Evolutionary conservation across 2,797 vertebrate genomes (phyloP).

Genomic region (Catamblyrhynchus diadema): DNA sequence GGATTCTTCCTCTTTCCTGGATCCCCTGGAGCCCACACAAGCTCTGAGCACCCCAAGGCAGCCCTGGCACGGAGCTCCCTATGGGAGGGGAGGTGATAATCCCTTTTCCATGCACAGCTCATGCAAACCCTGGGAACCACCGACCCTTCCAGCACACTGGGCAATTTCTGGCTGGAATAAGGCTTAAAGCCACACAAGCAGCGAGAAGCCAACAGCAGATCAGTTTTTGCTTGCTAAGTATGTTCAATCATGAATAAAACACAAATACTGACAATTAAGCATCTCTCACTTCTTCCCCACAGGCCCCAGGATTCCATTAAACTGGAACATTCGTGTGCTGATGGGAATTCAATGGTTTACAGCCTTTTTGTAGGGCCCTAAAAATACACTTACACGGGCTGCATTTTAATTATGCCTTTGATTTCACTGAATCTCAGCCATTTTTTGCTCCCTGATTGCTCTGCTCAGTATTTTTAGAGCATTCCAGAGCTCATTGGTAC

Average conservation of each 20-base stretch:
- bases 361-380: slow-evolving; percentile 39
- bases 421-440: slow-evolving; percentile 10
- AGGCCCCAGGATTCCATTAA: slow-evolving; percentile 56
- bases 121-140: background rate
- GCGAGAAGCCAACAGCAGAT: background rate
- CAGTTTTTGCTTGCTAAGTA: background rate
- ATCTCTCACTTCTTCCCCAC: slow-evolving; percentile 24
- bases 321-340: slow-evolving; percentile 21
- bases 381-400: slow-evolving; percentile 32
- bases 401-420: slow-evolving; percentile 40
- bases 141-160: background rate
- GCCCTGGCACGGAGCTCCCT: background rate
- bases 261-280: slow-evolving; percentile 40
- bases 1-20: background rate
- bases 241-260: slow-evolving; percentile 34
- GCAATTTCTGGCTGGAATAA: background rate
- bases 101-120: background rate
- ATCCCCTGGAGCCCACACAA: background rate
- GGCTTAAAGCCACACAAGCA: slow-evolving; percentile 2
- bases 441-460: background rate
- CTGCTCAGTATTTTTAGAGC: background rate
- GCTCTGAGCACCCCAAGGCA: background rate
- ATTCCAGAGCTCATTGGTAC: background rate
- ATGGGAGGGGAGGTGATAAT: background rate
- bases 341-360: slow-evolving; percentile 19